Base-by-base conservation (phyloP, 2,113 vertebrate species). In the Tragulus kanchil region DNA sequence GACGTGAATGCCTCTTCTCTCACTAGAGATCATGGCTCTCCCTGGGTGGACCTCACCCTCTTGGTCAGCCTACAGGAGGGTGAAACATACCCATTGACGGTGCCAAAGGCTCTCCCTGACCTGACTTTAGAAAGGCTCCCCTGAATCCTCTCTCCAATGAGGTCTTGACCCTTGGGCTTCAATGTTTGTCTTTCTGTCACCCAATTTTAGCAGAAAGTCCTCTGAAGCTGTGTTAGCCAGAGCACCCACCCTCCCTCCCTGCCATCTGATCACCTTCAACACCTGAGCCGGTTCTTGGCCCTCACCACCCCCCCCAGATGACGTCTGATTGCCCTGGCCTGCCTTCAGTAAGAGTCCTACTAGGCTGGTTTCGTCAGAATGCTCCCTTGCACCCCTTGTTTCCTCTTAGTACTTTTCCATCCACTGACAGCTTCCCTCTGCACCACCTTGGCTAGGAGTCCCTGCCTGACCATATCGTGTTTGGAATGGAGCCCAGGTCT, bases 1-100 rank as follows among this genome's bases (percentile, higher is more conserved):
- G 75, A 12, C 0, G 1, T 6, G 8, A 4, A 17, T 0, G 3
- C 1, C 0, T 25, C 9, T 64, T 81, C 58, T 50, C 36, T 12
- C 11, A 2, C 17, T 10, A 45, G 71, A 23, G 78, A 15, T 58
- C 15, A 48, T 13, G 5, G 71, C 15, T 94, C 52, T 64, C 16
- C 61, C 79, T 48, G 26, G 26, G 61, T 1, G 42, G 59, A 19
- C 7, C 9, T 3, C 45, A 15, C 52, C 2, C 14, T 64, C 19
- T 42, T n/a, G 69, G 31, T 59, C 54, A 77, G 36, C 69, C 19
- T 17, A 6, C 23, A 1, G 28, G 77, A 56, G 48, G 13, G 0
- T 61, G 45, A 42, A 10, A 9, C 54, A 1, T 2, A 8, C 31
- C 82, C 89, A 52, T 7, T 61, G 42, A n/a, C 58, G 71, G 71